These are phyloP conservation scores for Sebastes matsubarae DNA, from an alignment of 2,797 vertebrate species.

Conservation along the genomic window DNA sequence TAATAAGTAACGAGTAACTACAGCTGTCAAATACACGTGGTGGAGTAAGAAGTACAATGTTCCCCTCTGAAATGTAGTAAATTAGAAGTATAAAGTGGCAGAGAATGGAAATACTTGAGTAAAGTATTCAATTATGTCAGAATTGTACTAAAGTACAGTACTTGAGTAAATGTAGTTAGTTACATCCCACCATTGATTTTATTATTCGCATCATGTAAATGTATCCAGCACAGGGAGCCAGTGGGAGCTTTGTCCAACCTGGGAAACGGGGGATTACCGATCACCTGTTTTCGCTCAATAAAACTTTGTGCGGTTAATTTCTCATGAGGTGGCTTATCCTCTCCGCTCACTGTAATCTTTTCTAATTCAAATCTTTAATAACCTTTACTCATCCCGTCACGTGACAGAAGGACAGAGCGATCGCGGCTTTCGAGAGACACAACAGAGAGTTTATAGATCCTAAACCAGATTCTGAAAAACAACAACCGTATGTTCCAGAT, in stretches of 20 bases:
- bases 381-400: constrained; percentile 62
- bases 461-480: neutral
- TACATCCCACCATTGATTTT: neutral
- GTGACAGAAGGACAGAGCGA: constrained; percentile 43
- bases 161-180: too few species aligned
- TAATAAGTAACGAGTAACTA: too few species aligned
- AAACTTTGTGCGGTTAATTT: constrained; percentile 64
- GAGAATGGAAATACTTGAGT: too few species aligned
- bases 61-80: too few species aligned
- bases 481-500: neutral
- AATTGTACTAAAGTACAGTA: too few species aligned
- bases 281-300: constrained; percentile 63
- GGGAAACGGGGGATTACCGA: constrained; percentile 37
- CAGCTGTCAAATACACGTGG: too few species aligned
- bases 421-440: constrained; percentile 5
- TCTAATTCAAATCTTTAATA: constrained; percentile 75
- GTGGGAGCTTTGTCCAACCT: constrained; percentile 9
- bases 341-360: constrained; percentile 70
- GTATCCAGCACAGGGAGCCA: neutral
- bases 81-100: too few species aligned
- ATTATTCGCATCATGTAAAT: neutral
- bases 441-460: neutral
- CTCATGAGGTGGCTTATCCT: constrained; percentile 72
- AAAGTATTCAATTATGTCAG: too few species aligned
- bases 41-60: too few species aligned